Percentiles rank a stretch among this genome's conserved stretches.
These are phyloP conservation scores for Noctilio leporinus DNA, from an alignment of 2,113 vertebrate genomes.

Conservation along the genomic window DNA sequence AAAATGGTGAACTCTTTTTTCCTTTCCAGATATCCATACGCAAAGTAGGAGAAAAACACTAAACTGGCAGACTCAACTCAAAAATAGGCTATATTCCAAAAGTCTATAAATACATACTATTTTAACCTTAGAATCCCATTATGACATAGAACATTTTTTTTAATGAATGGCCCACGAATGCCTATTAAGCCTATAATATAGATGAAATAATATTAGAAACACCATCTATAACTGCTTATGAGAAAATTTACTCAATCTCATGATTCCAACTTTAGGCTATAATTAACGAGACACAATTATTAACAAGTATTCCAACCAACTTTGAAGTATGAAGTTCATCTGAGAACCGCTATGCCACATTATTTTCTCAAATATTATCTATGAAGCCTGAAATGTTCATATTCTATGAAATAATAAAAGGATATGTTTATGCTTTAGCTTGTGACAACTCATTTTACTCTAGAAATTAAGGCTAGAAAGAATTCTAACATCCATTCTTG, in stretches of 20 bases:
- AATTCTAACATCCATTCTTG: background rate
- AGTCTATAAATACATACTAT: background rate
- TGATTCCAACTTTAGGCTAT: background rate
- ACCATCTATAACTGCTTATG: background rate
- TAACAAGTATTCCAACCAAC: background rate
- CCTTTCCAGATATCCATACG: conserved; percentile 17
- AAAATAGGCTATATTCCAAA: conserved; percentile 30
- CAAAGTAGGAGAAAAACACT: background rate
- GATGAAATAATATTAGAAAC: background rate
- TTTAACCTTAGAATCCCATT: conserved; percentile 16
- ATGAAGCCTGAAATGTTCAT: background rate
- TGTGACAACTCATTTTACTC: background rate
- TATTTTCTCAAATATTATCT: conserved; percentile 1
- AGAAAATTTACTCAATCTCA: background rate
- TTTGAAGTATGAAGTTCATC: background rate
- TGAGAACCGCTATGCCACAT: background rate
- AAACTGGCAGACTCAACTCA: background rate
- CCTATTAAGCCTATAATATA: background rate
- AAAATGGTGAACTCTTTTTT: background rate
- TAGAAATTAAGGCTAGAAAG: background rate
- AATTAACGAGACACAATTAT: background rate
- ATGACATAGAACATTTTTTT: conserved; percentile 17
- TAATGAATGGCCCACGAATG: background rate
- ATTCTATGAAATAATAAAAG: background rate
- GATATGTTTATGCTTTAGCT: background rate